Conservation (phyloP, 2,888 invertebrate genomes). For the Cephus spinipes region DNA sequence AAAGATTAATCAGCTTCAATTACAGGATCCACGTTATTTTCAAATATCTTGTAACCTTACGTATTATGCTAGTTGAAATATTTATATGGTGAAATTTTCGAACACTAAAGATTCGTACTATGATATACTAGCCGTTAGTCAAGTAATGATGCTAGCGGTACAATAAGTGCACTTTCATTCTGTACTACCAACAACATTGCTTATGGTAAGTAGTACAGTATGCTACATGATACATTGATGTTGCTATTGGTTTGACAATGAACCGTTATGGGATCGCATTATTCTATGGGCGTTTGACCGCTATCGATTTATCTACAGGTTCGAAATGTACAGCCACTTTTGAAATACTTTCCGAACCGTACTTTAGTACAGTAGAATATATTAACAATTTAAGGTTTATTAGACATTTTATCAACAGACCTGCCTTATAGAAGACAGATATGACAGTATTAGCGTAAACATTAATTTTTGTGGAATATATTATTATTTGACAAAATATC, state of each 20-base stretch:
- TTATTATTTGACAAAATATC: neutral
- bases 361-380: neutral
- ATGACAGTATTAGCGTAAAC: neutral
- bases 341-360: slow-evolving; percentile 1
- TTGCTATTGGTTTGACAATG: slow-evolving; percentile 32
- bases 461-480: neutral
- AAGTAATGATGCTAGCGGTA: neutral
- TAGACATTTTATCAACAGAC: neutral
- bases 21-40: no score
- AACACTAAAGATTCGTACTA: no score
- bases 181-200: neutral
- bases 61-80: no score
- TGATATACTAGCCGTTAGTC: neutral
- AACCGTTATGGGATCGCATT: slow-evolving; percentile 52
- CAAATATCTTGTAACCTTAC: no score
- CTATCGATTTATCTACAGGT: slow-evolving; percentile 31
- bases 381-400: neutral
- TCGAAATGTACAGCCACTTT: slow-evolving; percentile 13
- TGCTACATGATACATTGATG: neutral
- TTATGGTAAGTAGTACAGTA: slow-evolving; percentile 3
- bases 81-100: no score
- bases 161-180: slow-evolving; percentile 8
- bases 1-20: no score
- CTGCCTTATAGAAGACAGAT: neutral
- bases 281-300: slow-evolving; percentile 45